Percentiles rank a stretch among this genome's conserved stretches.
Conservation (phyloP, 2,113 vertebrate species). For the Clarias batrachus region DNA sequence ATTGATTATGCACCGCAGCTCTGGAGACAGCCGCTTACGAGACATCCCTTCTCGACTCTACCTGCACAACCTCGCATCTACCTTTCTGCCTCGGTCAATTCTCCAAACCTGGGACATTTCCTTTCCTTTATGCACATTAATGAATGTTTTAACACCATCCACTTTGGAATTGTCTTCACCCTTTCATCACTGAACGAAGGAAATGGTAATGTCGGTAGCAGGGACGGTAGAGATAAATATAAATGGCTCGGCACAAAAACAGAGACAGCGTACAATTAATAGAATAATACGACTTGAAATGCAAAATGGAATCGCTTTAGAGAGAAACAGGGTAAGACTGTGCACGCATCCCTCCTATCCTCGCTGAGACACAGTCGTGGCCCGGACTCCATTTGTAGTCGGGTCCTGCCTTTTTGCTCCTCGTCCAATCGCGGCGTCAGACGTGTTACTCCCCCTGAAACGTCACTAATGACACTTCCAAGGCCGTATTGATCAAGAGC, state of each 20-base stretch:
- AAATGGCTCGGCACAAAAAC: background rate
- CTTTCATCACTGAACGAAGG: slow-evolving; percentile 64
- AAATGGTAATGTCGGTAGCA: slow-evolving; percentile 67
- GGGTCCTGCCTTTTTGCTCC: background rate
- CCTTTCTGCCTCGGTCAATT: slow-evolving; percentile 54
- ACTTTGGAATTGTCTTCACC: slow-evolving; percentile 59
- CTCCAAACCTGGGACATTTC: slow-evolving; percentile 56
- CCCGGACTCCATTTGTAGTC: slow-evolving; percentile 20
- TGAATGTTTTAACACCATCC: slow-evolving; percentile 70
- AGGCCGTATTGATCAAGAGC: slow-evolving; percentile 26
- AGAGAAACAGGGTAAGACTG: background rate
- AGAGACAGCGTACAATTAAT: background rate
- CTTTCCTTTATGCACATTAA: slow-evolving; percentile 67
- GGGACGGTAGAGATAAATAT: background rate
- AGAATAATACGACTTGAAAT: background rate
- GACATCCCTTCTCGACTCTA: slow-evolving; percentile 61
- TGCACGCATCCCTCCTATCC: slow-evolving; percentile 12
- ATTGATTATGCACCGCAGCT: slow-evolving; percentile 73
- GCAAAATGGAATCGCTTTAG: background rate
- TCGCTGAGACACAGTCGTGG: background rate
- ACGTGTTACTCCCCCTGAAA: background rate
- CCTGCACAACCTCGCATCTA: slow-evolving; percentile 41
- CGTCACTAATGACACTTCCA: slow-evolving; percentile 24
- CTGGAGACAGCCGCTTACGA: slow-evolving; percentile 71
- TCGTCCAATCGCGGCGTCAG: slow-evolving; percentile 10